Evolutionary conservation across 2,888 invertebrate genomes (phyloP), one percentile per base, ranked within the genome.

Genomic region (Ypsolopha scabrella): DNA sequence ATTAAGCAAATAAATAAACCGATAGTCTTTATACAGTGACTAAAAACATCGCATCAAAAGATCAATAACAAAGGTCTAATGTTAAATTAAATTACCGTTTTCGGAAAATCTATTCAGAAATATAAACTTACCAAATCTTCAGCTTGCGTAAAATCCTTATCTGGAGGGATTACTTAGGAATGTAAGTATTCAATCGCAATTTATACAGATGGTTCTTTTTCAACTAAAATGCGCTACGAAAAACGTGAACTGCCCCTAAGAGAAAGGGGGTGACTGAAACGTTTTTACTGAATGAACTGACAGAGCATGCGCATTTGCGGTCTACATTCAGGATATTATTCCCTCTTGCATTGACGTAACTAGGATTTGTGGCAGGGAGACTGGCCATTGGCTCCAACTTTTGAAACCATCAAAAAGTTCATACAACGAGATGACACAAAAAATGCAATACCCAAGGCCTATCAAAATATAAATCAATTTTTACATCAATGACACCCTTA

Each of bases 281-380:
- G 51, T 55, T 55, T n/a, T 59, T 58, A 58, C 52, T 70, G 68
- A 72, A 70, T 72, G 68, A 65, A 65, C 52, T 55, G 8, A 39
- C 53, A 41, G 63, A 57, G 55, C 74, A 72, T 75, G 75, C 75
- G 73, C 73, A 69, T n/a, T 48, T 24, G 10, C 7, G 14, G 8
- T 7, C 41, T 13, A 41, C 24, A 24, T 24, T 24, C 24, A 24
- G 4, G 24, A 24, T 24, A 24, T 24, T 24, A 24, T 24, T 24
- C 4, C 2, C 24, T 24, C 24, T 24, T 24, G 24, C 2, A 3
- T 24, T n/a, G n/a, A n/a, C n/a, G n/a, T n/a, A n/a, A n/a, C n/a
- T n/a, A n/a, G n/a, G n/a, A n/a, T n/a, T n/a, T n/a, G n/a, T n/a
- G n/a, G n/a, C n/a, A n/a, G n/a, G n/a, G n/a, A n/a, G n/a, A n/a